A percentile compares a stretch with the other conserved stretches of the same genome.
phyloP scores from a whole-genome alignment of 2,888 invertebrate species.

The Mycalesis mineus region DNA sequence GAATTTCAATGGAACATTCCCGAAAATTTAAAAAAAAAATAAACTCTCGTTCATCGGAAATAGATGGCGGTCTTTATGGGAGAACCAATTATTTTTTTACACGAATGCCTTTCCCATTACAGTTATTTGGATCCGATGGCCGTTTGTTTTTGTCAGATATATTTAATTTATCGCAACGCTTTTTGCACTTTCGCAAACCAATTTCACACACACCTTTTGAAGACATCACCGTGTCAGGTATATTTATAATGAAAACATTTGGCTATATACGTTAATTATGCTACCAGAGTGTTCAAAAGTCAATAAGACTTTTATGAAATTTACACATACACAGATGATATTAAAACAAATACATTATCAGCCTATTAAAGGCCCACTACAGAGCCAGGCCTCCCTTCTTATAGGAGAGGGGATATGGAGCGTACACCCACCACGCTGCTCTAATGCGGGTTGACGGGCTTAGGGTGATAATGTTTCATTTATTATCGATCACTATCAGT shows the following conservation, averaged over 20 bases:
- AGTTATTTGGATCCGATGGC: constrained; percentile 54
- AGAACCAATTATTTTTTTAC: constrained; percentile 71
- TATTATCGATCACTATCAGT: too few relatives aligned
- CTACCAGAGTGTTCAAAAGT: too few relatives aligned
- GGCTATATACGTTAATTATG: too few relatives aligned
- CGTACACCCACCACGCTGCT: too few relatives aligned
- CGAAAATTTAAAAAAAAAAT: constrained; percentile 36
- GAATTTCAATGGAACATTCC: not conserved
- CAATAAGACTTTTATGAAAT: too few relatives aligned
- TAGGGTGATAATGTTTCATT: too few relatives aligned
- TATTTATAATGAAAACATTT: not conserved
- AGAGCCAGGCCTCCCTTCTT: too few relatives aligned
- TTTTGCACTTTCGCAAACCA: constrained; percentile 6
- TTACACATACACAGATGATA: not conserved
- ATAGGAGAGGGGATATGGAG: too few relatives aligned
- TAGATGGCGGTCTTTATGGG: constrained; percentile 52
- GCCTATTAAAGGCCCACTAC: too few relatives aligned
- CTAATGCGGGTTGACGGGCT: too few relatives aligned
- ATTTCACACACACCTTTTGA: not conserved
- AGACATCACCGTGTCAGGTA: constrained; percentile 13
- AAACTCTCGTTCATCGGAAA: constrained; percentile 53
- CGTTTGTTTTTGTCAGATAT: constrained; percentile 52
- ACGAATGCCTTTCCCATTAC: constrained; percentile 60
- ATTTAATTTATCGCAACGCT: constrained; percentile 34
- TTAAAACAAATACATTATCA: too few relatives aligned